Conservation (phyloP, 2,888 invertebrate species). For the Microctonus brassicae region DNA sequence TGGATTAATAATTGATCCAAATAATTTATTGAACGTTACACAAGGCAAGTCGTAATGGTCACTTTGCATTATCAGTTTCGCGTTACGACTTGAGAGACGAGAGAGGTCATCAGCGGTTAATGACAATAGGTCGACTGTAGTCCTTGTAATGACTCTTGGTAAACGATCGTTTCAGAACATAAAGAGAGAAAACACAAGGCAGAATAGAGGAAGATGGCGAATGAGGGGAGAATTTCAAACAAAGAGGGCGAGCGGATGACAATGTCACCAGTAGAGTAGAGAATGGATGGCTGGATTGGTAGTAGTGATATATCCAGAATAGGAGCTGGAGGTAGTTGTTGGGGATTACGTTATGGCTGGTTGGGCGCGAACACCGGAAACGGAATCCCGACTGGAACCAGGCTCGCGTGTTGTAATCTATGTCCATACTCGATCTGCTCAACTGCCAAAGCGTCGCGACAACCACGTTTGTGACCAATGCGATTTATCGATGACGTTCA, state of each 20-base stretch:
- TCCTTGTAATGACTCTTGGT: neutral
- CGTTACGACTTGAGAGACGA: neutral
- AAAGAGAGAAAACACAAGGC: neutral
- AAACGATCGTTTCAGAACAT: neutral
- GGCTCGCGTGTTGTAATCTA: conserved; percentile 32
- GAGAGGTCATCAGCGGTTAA: neutral
- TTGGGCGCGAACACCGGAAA: conserved; percentile 44
- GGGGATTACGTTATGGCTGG: conserved; percentile 47
- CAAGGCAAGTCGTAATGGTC: neutral
- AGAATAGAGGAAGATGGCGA: neutral
- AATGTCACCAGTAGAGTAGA: neutral
- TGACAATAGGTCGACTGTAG: neutral
- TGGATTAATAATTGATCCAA: neutral
- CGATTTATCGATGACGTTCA: conserved; percentile 31
- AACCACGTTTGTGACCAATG: conserved; percentile 20
- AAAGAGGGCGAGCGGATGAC: neutral
- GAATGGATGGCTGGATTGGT: neutral
- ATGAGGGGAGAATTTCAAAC: neutral
- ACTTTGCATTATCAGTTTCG: neutral
- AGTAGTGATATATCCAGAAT: conserved; percentile 2
- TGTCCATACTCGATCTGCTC: conserved; percentile 36
- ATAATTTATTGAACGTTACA: neutral
- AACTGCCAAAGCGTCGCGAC: conserved; percentile 37
- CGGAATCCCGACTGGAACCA: conserved; percentile 41
- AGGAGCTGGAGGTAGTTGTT: neutral